These are phyloP conservation scores for Gallirallus australis DNA, from an alignment of 2,797 vertebrate genomes.

Conservation along the genomic window DNA sequence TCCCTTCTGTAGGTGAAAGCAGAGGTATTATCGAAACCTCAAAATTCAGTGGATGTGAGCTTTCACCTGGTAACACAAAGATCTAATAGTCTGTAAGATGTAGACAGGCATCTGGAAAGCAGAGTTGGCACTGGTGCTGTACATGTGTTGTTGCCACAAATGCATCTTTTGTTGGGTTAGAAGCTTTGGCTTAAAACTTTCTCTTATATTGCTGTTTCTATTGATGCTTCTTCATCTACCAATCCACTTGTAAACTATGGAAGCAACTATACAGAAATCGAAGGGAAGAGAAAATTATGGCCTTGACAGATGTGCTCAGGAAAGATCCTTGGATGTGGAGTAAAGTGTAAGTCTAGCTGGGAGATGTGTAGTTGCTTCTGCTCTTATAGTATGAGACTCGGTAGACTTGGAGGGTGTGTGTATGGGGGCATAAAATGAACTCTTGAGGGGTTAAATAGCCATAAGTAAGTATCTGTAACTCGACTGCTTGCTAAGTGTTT, in stretches of 20 bases:
- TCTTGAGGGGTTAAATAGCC: not conserved
- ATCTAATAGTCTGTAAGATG: not conserved
- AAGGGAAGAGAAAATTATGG: not conserved
- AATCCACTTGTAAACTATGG: not conserved
- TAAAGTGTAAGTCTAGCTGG: not conserved
- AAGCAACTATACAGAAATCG: not conserved
- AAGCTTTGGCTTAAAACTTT: not conserved
- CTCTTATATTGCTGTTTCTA: not conserved
- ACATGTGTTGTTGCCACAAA: not conserved
- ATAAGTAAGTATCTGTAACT: not conserved
- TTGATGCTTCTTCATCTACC: not conserved
- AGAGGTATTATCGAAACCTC: not conserved
- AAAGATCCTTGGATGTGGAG: not conserved
- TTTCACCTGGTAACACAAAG: not conserved
- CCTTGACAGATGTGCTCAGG: not conserved
- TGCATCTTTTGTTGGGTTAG: not conserved
- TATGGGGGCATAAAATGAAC: not conserved
- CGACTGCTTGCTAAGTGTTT: not conserved
- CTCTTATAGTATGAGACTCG: not conserved
- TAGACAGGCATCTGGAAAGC: not conserved
- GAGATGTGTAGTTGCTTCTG: not conserved
- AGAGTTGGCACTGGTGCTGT: not conserved
- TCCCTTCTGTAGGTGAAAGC: no score
- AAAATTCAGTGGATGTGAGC: not conserved
- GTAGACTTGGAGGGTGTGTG: no score